Evolutionary conservation across 2,113 vertebrate genomes (phyloP), one percentile per base, ranked within the genome.

Genomic region (Protobothrops flavoviridis): DNA sequence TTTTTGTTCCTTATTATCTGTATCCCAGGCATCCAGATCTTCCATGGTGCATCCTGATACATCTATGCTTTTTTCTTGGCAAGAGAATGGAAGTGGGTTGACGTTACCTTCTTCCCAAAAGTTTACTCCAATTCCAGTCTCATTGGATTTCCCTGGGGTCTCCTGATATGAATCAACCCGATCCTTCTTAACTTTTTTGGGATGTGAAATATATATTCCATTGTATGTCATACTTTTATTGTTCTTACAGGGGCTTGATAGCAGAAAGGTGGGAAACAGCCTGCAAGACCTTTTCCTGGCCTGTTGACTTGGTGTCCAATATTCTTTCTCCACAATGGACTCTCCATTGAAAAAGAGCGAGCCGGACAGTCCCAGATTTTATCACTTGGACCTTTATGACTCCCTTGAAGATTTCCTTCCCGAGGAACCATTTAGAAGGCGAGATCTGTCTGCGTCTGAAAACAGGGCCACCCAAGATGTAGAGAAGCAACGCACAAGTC

Each of bases 371-470:
- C 94, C 97, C 88, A 94, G 92, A 69, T 97, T 96, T 89, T 97
- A 97, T 92, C 96, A 97, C 48, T 97, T 98, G 98, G 99, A 99
- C 92, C 97, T 98, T 93, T 98, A 97, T 89, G 98, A 98, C 93
- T 97, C 98, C 87, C 96, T 97, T 56, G 97, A 97, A n/a, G 96
- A 96, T 39, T 96, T 98, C 93, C 98, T 99, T 85, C 94, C 97
- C 0, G 98, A 98, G 95, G 98, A 98, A 93, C 91, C 81, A 5
- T 45, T 95, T 59, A 61, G 85, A 86, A 95, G 92, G 94, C 96
- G 87, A 92, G 96, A 96, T 55, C 93, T 50, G 20, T 91, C 93
- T 24, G 88, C 7, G 15, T 89, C n/a, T 0, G 95, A 97, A 33
- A 92, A 0, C 0, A 96, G 57, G 88, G 6, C 0, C 4, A 59